Conservation (phyloP, 2,797 vertebrate genomes). For the Microcaecilia unicolor region DNA sequence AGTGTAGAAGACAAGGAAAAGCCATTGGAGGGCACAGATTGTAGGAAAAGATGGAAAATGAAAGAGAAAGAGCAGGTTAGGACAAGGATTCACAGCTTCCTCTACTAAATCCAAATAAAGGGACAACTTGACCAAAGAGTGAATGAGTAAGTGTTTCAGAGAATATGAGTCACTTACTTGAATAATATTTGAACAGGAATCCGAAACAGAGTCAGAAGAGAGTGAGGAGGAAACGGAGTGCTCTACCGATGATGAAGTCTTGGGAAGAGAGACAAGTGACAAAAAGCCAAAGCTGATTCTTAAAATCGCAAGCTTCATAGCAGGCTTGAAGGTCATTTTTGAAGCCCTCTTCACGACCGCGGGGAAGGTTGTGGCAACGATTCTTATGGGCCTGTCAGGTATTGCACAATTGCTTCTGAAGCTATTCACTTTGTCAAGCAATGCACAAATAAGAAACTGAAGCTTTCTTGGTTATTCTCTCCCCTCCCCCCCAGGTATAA, state of each 20-base stretch:
- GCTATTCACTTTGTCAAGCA: too few species aligned
- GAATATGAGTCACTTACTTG: too few species aligned
- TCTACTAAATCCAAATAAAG: neutral
- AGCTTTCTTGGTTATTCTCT: neutral
- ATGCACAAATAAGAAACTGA: too few species aligned
- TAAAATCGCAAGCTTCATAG: slow-evolving; percentile 52
- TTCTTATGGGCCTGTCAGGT: slow-evolving; percentile 70
- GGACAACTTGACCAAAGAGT: neutral
- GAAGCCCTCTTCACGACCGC: slow-evolving; percentile 54
- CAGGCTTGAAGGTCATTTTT: slow-evolving; percentile 47
- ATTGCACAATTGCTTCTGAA: too few species aligned
- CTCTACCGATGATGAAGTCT: slow-evolving; percentile 48
- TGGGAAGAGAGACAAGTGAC: slow-evolving; percentile 15
- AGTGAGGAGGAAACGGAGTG: slow-evolving; percentile 37
- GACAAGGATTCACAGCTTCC: neutral
- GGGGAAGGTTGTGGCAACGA: slow-evolving; percentile 58
- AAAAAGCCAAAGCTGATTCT: slow-evolving; percentile 50
- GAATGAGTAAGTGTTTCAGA: too few species aligned
- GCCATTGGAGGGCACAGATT: too few species aligned
- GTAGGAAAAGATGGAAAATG: too few species aligned
- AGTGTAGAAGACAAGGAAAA: too few species aligned
- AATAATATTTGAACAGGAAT: neutral
- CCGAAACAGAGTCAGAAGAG: slow-evolving; percentile 29
- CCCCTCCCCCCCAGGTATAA: slow-evolving; percentile 47
- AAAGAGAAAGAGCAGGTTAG: too few species aligned